Percentiles rank a stretch among this genome's conserved stretches.
Conservation (phyloP, 2,888 invertebrate genomes). For the Andrena trimmerana region DNA sequence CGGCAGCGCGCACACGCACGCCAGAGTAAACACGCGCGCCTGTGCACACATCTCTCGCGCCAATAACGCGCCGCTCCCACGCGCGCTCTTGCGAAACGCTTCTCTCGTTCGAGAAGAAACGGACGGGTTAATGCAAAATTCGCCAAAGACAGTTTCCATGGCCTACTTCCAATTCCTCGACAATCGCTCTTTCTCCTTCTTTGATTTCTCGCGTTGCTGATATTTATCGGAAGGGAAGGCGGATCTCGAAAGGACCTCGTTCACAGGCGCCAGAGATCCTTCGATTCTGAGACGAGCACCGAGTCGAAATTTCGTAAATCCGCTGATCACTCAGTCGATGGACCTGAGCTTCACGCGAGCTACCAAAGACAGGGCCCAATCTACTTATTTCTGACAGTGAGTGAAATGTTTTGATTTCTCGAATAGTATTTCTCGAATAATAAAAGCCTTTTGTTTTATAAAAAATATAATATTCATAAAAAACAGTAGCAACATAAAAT, state of each 20-base stretch:
- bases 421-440: too few species aligned
- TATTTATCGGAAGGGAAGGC: background rate
- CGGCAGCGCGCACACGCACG: slow-evolving; percentile 27
- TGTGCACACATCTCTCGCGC: slow-evolving; percentile 4
- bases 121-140: slow-evolving; percentile 24
- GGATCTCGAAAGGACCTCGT: slow-evolving; percentile 2
- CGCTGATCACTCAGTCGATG: slow-evolving; percentile 23
- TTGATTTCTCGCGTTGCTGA: background rate
- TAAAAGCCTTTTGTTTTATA: too few species aligned
- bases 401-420: too few species aligned
- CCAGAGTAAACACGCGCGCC: slow-evolving; percentile 14
- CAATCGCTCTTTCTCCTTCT: background rate
- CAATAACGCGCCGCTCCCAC: slow-evolving; percentile 57
- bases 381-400: too few species aligned
- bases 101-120: slow-evolving; percentile 11
- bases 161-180: slow-evolving; percentile 22
- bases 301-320: background rate
- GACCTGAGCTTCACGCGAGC: slow-evolving; percentile 22
- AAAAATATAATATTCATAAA: too few species aligned
- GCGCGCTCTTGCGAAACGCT: slow-evolving; percentile 34
- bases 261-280: background rate
- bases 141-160: slow-evolving; percentile 15
- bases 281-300: background rate
- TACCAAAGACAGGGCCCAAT: too few species aligned
- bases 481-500: too few species aligned